Conservation (phyloP, 2,888 invertebrate genomes). For the Caenorhabditis uteleia region DNA sequence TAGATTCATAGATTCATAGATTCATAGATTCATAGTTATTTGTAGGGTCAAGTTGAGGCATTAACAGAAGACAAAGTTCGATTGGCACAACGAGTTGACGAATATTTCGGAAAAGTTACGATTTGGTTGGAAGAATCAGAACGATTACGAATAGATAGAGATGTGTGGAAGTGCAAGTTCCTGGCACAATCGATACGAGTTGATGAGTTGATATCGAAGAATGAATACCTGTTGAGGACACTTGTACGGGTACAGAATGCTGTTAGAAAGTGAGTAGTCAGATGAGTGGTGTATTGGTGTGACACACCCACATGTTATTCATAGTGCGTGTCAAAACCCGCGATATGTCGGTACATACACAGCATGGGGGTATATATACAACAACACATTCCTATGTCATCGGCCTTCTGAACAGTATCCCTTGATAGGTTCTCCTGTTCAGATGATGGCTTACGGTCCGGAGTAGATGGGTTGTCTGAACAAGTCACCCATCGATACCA, state of each 20-base stretch:
- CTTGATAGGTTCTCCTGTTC: no score
- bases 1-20: neutral
- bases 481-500: no score
- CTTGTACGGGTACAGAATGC: constrained; percentile 21
- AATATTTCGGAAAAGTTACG: constrained; percentile 81
- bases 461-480: no score
- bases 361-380: no score
- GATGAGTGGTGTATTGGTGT: constrained; percentile 3
- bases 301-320: no score
- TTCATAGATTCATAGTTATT: neutral
- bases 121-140: constrained; percentile 87
- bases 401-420: no score
- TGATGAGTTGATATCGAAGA: constrained; percentile 46
- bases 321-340: no score
- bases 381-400: no score
- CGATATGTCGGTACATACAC: no score
- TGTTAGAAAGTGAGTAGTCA: constrained; percentile 15
- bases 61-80: constrained; percentile 90
- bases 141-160: constrained; percentile 89
- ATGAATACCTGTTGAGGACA: constrained; percentile 32
- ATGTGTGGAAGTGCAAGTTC: constrained; percentile 96
- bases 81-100: constrained; percentile 83
- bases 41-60: constrained; percentile 82
- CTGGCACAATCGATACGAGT: constrained; percentile 75
- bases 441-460: no score